Conservation (phyloP, 2,113 vertebrate species). For the Pangasianodon hypophthalmus region DNA sequence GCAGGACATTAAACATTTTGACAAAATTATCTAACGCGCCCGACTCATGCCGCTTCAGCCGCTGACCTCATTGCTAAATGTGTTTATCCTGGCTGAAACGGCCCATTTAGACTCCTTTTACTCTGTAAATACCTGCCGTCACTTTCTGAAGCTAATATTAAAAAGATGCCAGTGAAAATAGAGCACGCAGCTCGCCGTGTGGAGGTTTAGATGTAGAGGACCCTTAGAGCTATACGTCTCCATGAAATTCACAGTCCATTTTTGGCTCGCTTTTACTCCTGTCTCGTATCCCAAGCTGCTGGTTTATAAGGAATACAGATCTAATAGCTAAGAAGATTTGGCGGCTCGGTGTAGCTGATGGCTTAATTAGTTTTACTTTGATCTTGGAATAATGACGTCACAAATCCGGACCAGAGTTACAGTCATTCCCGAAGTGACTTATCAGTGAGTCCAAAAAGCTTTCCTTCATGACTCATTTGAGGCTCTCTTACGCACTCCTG, state of each 20-base stretch:
- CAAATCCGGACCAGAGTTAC: background rate
- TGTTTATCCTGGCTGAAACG: slow-evolving; percentile 90
- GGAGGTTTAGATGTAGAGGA: slow-evolving; percentile 16
- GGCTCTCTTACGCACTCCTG: background rate
- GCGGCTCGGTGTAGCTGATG: background rate
- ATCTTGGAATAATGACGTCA: slow-evolving; percentile 8
- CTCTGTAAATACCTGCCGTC: slow-evolving; percentile 72
- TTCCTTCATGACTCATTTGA: background rate
- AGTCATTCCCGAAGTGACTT: background rate
- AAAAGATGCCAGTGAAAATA: slow-evolving; percentile 73
- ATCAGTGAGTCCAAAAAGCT: background rate
- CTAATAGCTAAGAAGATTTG: background rate
- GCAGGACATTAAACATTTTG: slow-evolving; percentile 92
- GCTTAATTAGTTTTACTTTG: background rate
- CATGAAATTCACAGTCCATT: background rate
- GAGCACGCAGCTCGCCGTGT: slow-evolving; percentile 57
- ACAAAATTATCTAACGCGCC: slow-evolving; percentile 96
- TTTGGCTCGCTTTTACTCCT: background rate
- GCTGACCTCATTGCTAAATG: slow-evolving; percentile 93
- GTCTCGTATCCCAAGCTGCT: background rate
- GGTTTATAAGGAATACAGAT: background rate
- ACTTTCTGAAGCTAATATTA: slow-evolving; percentile 76
- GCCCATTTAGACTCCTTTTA: slow-evolving; percentile 74
- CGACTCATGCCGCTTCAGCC: slow-evolving; percentile 84
- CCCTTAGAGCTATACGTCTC: background rate